Base-by-base conservation (phyloP, 2,797 vertebrate species). In the Cephalopachus bancanus region DNA sequence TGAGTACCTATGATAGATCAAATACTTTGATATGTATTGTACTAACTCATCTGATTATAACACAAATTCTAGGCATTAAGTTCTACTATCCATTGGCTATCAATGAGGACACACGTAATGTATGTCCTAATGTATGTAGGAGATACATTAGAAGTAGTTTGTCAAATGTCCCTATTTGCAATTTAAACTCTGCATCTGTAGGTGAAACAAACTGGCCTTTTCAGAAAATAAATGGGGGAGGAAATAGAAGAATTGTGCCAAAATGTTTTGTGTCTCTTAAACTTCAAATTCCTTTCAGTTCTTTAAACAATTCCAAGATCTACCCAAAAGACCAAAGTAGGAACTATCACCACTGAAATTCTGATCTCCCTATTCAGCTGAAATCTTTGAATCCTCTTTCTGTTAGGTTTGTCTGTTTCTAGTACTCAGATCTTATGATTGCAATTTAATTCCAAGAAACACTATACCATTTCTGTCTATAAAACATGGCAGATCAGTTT, bases 371-470 rank as follows among this genome's bases (percentile, higher is more conserved):
- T n/a, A 10, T 28, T 55, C 49, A 49, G 28, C 30, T 86, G 30
- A 71, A 76, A 65, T 92, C 55, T 69, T 71, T 69, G 28, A 37
- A 64, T 76, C 79, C 17, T 89, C 72, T 84, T 84, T 75, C 19
- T 62, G n/a, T 37, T 30, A 84, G 49, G 79, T 57, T 93, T 92
- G 3, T 87, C n/a, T 69, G 94, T 76, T 79, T 57, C 37, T 64
- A 19, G 16, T 65, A 62, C 88, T 62, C 11, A 75, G 37, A 93
- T 44, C 24, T 7, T 71, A 55, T 57, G 11, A 19, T 55, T 95
- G 2, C 75, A 80, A 91, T 71, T 81, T 91, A 91, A 88, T 75
- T 83, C n/a, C 28, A 72, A 80, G 51, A 75, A 89, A 80, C 11
- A 33, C 17, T 19, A 57, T 55, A 17, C 51, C 16, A 71, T 76